Evolutionary conservation across 2,888 invertebrate genomes (phyloP).

Genomic region (Lingula anatina): DNA sequence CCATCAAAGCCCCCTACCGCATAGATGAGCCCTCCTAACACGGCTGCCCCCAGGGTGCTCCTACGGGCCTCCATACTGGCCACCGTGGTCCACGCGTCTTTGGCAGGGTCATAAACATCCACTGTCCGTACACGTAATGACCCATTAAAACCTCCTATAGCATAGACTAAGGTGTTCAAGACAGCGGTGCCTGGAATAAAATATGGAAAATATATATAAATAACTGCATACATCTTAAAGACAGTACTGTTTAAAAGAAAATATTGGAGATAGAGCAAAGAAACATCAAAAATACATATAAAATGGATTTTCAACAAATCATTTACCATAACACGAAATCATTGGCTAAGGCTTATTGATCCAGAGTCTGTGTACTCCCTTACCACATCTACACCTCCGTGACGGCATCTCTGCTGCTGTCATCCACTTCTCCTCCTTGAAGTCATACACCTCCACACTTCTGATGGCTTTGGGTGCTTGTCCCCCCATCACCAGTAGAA

Average conservation of each 20-base stretch:
- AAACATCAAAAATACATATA: no score
- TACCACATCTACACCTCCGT: constrained; percentile 71
- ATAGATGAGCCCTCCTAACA: constrained; percentile 78
- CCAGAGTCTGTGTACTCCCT: no score
- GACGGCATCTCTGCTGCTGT: constrained; percentile 83
- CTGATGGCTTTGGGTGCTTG: constrained; percentile 96
- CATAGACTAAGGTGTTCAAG: constrained; percentile 71
- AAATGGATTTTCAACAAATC: no score
- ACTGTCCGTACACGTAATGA: constrained; percentile 87
- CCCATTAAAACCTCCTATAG: constrained; percentile 89
- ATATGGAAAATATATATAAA: no score
- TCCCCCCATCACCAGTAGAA: constrained; percentile 84
- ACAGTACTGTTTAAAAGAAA: no score
- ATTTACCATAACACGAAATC: neutral
- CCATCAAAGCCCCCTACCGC: constrained; percentile 93
- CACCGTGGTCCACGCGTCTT: constrained; percentile 78
- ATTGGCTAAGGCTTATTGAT: no score
- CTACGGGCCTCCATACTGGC: constrained; percentile 85
- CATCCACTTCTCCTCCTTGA: constrained; percentile 79
- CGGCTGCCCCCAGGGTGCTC: constrained; percentile 90
- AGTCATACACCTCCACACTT: constrained; percentile 83
- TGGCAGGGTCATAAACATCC: constrained; percentile 82
- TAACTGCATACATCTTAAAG: no score
- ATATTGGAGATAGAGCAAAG: no score
- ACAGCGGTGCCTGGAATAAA: constrained; percentile 62